phyloP scores from a whole-genome alignment of 2,113 vertebrate species.

The Mastomys natalensis region DNA sequence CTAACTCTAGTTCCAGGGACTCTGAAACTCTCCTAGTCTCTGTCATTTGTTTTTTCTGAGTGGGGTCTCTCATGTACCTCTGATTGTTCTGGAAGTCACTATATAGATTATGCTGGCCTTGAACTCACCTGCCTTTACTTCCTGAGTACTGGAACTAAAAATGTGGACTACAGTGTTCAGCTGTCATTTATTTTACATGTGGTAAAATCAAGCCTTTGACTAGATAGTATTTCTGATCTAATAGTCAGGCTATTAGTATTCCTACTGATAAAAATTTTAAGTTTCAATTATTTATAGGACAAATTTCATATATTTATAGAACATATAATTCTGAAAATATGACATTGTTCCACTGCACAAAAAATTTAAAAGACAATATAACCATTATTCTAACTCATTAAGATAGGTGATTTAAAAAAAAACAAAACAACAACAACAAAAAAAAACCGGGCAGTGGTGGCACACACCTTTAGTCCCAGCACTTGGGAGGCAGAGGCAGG shows the following conservation, averaged over 20 bases:
- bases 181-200: neutral
- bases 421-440: too few species aligned
- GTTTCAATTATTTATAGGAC: neutral
- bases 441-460: too few species aligned
- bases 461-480: too few species aligned
- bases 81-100: neutral
- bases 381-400: conserved; percentile 20
- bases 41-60: neutral
- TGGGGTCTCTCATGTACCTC: neutral
- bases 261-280: neutral
- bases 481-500: too few species aligned
- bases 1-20: neutral
- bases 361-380: conserved; percentile 35
- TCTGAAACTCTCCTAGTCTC: neutral
- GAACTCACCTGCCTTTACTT: neutral
- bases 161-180: neutral
- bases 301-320: neutral
- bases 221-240: conserved; percentile 28
- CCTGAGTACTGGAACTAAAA: neutral
- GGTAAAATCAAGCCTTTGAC: conserved; percentile 16
- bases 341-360: neutral
- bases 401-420: too few species aligned
- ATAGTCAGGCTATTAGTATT: conserved; percentile 32
- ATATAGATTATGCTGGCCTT: neutral
- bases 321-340: conserved; percentile 46